Evolutionary conservation across 2,113 vertebrate genomes (phyloP).

Genomic region (Corythornis vintsioides): DNA sequence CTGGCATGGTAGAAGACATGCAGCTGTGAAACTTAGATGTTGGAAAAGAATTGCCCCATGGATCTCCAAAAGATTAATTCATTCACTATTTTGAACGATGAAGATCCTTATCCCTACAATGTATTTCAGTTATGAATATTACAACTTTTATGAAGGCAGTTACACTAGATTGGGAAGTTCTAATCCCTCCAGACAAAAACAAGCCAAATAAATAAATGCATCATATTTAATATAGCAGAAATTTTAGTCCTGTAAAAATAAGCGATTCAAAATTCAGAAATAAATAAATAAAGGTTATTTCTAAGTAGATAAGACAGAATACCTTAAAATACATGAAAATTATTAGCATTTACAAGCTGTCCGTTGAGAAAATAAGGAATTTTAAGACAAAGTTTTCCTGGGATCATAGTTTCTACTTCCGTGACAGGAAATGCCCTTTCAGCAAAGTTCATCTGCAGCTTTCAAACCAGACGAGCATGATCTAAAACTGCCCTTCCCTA

Average conservation of each 20-base stretch:
- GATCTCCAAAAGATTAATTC: neutral
- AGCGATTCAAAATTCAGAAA: neutral
- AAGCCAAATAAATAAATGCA: neutral
- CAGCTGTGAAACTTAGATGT: neutral
- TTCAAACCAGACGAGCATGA: neutral
- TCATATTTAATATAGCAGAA: neutral
- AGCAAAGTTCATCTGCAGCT: neutral
- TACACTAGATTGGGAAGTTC: neutral
- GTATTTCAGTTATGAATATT: neutral
- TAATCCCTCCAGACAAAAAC: neutral
- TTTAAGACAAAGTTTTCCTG: neutral
- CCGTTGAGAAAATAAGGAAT: neutral
- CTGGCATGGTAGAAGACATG: neutral
- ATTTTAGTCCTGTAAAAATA: neutral
- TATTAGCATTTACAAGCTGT: neutral
- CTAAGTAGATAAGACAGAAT: neutral
- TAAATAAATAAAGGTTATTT: neutral
- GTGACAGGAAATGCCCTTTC: neutral
- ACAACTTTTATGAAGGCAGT: neutral
- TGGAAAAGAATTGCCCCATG: neutral
- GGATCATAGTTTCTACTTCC: neutral
- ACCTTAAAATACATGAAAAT: neutral
- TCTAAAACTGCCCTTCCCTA: neutral
- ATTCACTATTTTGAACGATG: neutral
- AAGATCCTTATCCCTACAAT: neutral